These are phyloP conservation scores for Strongylocentrotus purpuratus DNA, from an alignment of 35 echinoderm and acorn worm genomes.

Conservation along the genomic window DNA sequence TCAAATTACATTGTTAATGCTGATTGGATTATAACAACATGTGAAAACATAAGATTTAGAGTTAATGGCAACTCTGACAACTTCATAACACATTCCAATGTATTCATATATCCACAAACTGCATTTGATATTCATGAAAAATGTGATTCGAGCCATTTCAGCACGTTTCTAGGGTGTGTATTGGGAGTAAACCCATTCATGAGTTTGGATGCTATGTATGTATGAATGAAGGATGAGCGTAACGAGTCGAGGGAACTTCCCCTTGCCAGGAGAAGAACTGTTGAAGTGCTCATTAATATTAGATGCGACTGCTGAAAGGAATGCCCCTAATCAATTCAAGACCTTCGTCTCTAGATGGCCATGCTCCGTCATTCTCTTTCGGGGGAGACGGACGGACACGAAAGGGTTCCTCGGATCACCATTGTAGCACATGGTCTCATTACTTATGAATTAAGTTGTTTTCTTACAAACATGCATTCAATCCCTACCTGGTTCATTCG, in stretches of 20 bases:
- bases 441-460: background rate
- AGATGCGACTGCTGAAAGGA: background rate
- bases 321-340: constrained; percentile 3
- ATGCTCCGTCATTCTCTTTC: background rate
- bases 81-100: background rate
- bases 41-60: too few relatives aligned
- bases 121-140: background rate
- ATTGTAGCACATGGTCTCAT: background rate
- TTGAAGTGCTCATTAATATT: background rate
- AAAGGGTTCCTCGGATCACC: background rate
- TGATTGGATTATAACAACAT: too few relatives aligned
- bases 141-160: background rate
- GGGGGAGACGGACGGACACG: background rate
- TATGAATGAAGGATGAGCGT: background rate
- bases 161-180: background rate
- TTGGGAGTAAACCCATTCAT: background rate
- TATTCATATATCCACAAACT: background rate
- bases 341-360: background rate
- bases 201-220: background rate
- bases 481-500: too few relatives aligned
- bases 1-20: background rate
- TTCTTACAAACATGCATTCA: too few relatives aligned
- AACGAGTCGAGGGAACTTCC: background rate
- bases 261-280: background rate
- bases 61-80: background rate